phyloP scores from a whole-genome alignment of 1,140 invertebrate genomes.

The Acyrthosiphon pisum region DNA sequence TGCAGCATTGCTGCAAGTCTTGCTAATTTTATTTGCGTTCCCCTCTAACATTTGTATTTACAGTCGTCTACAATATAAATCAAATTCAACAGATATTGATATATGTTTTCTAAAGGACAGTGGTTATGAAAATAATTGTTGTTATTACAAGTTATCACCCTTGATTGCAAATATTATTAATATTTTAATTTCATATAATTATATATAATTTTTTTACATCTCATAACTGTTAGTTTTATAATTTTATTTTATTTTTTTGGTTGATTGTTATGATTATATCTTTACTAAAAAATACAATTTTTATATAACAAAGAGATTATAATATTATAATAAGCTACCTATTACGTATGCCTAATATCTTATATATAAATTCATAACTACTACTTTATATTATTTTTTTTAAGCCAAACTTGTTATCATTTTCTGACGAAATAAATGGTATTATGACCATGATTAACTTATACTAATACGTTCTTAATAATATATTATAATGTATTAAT shows the following conservation, averaged over 20 bases:
- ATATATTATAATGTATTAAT: not conserved
- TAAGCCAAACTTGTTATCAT: not conserved
- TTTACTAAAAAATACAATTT: no score
- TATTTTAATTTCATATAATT: not conserved
- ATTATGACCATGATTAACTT: not conserved
- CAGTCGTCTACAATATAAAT: not conserved
- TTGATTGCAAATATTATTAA: not conserved
- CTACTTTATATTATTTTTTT: not conserved
- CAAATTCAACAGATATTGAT: not conserved
- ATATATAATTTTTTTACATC: not conserved
- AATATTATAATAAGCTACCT: not conserved
- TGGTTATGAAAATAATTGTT: not conserved
- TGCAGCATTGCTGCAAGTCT: not conserved
- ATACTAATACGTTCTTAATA: not conserved
- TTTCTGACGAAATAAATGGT: not conserved
- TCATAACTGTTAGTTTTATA: not conserved
- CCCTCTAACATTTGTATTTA: not conserved
- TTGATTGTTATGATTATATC: no score
- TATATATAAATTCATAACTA: not conserved
- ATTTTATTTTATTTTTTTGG: not conserved
- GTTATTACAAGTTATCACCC: not conserved
- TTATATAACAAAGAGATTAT: no score
- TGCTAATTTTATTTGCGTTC: not conserved
- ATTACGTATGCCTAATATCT: not conserved
- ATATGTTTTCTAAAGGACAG: not conserved